Evolutionary conservation across 1,140 invertebrate genomes (phyloP).

Genomic region (Lordiphosa collinella): DNA sequence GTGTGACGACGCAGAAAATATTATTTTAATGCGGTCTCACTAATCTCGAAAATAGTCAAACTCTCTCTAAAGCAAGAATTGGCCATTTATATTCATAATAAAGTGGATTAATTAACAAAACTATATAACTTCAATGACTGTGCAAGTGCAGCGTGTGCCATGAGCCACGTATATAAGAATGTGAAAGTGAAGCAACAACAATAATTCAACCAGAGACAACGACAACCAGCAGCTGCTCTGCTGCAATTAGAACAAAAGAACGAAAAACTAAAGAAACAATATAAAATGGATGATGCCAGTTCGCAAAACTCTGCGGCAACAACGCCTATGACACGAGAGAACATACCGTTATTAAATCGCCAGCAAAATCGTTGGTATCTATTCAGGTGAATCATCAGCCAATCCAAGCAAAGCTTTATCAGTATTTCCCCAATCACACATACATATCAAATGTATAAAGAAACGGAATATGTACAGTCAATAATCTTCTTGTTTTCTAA

Average conservation of each 20-base stretch:
- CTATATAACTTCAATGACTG: slow-evolving; percentile 10
- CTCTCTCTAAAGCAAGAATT: no score
- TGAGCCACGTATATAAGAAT: slow-evolving; percentile 42
- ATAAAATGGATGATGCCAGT: slow-evolving; percentile 62
- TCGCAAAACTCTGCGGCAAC: slow-evolving; percentile 71
- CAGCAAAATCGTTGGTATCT: slow-evolving; percentile 78
- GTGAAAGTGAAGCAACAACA: slow-evolving; percentile 18
- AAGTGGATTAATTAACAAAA: background rate
- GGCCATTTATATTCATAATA: background rate
- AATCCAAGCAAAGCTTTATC: background rate
- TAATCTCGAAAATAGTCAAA: no score
- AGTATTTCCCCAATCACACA: background rate
- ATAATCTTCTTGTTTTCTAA: background rate
- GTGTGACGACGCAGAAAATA: no score
- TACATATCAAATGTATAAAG: background rate
- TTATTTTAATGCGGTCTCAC: no score
- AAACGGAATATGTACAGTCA: slow-evolving; percentile 1
- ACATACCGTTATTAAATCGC: slow-evolving; percentile 80
- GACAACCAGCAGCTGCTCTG: slow-evolving; percentile 19
- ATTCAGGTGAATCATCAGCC: slow-evolving; percentile 79
- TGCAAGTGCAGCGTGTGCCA: slow-evolving; percentile 33
- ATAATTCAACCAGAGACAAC: slow-evolving; percentile 16
- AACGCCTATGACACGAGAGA: slow-evolving; percentile 79
- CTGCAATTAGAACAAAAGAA: slow-evolving; percentile 15
- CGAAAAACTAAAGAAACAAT: slow-evolving; percentile 14